Conservation (phyloP, 2,888 invertebrate species). For the Perdita meconis region DNA sequence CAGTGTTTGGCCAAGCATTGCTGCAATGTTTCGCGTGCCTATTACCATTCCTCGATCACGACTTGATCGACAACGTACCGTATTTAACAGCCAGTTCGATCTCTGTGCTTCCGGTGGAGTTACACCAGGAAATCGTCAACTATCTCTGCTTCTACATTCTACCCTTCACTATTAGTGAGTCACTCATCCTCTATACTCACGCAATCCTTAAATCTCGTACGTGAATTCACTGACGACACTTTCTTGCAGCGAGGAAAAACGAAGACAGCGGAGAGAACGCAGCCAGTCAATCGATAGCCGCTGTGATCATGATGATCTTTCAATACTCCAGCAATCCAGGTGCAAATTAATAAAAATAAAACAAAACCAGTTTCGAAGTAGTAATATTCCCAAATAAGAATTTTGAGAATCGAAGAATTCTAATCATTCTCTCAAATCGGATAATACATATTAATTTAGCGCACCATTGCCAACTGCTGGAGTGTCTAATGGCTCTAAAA, state of each 20-base stretch:
- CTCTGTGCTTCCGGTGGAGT: slow-evolving; percentile 93
- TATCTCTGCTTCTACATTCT: slow-evolving; percentile 97
- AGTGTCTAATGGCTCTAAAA: slow-evolving; percentile 97
- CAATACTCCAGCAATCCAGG: slow-evolving; percentile 97
- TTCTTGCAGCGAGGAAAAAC: slow-evolving; percentile 88
- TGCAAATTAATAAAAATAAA: slow-evolving; percentile 82
- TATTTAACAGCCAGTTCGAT: slow-evolving; percentile 97
- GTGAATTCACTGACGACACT: too few species aligned
- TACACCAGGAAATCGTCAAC: slow-evolving; percentile 98
- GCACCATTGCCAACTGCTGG: slow-evolving; percentile 97
- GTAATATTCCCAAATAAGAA: too few species aligned
- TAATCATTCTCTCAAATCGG: too few species aligned
- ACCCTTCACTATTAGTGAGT: slow-evolving; percentile 97
- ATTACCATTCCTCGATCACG: slow-evolving; percentile 97
- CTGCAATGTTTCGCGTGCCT: slow-evolving; percentile 97
- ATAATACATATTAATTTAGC: too few species aligned
- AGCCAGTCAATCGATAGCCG: slow-evolving; percentile 94
- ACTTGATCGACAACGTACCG: slow-evolving; percentile 97
- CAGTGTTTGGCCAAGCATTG: slow-evolving; percentile 96
- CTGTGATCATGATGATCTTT: slow-evolving; percentile 98
- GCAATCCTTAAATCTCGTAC: background rate
- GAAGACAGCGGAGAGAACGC: slow-evolving; percentile 91
- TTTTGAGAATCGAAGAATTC: too few species aligned
- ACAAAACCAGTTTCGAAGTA: too few species aligned
- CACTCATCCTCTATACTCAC: background rate